phyloP scores from a whole-genome alignment of 2,888 invertebrate genomes.

The Idaea dimidiata region DNA sequence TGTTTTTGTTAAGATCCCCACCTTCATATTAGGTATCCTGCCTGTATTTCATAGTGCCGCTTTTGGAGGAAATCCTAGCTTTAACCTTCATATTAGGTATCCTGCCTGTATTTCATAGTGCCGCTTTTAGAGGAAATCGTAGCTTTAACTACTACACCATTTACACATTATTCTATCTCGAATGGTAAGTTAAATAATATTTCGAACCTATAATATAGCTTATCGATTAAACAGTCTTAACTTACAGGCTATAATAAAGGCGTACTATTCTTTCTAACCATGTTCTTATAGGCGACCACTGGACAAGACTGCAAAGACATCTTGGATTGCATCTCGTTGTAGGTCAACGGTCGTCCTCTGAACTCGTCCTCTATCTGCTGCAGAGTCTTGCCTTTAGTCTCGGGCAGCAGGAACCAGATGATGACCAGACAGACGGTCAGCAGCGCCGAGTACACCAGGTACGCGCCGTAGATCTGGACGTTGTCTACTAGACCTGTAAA shows the following conservation, averaged over 20 bases:
- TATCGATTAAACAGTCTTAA: neutral
- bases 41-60: no score
- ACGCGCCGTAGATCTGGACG: conserved; percentile 79
- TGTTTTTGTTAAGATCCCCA: no score
- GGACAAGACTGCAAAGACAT: conserved; percentile 49
- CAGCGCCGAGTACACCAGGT: conserved; percentile 76
- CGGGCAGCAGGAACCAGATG: conserved; percentile 81
- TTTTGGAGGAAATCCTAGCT: no score
- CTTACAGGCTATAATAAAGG: conserved; percentile 37
- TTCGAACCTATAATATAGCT: no score
- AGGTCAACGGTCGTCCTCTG: conserved; percentile 48
- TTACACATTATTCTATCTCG: no score
- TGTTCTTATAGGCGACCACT: conserved; percentile 43
- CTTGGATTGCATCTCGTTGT: conserved; percentile 45
- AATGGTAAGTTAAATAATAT: no score
- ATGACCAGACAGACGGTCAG: conserved; percentile 75
- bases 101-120: no score
- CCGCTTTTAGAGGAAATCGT: no score
- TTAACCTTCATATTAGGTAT: no score
- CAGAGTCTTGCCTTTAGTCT: conserved; percentile 83
- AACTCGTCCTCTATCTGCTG: conserved; percentile 83
- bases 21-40: no score
- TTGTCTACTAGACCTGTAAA: conserved; percentile 74
- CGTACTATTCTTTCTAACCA: conserved; percentile 46
- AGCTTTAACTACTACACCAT: no score